Base-by-base conservation (phyloP, 2,113 vertebrate genomes). In the Festucalex cinctus region DNA sequence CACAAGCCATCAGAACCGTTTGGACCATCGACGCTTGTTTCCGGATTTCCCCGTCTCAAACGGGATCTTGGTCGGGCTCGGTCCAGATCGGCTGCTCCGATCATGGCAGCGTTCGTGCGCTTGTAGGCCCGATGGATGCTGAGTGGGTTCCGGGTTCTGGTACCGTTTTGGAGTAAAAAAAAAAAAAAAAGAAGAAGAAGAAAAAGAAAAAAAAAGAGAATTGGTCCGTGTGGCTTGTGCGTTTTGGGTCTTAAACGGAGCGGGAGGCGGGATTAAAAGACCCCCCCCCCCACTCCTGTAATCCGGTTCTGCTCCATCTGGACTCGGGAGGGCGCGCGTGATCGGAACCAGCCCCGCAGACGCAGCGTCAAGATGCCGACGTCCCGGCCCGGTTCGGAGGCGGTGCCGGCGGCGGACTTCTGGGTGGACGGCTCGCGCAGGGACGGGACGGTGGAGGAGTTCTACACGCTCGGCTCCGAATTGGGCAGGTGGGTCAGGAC, bases 401-500 rank as follows among this genome's bases (percentile, higher is more conserved):
- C 86, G 6, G 87, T 87, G 79, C 51, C 51, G 13, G 54, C 51
- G 13, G 54, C 16, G 54, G 93, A 93, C 66, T 95, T 90, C 84
- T 95, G 94, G 94, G 93, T 95, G 66, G 93, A 95, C 1, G 94
- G 93, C 4, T 95, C 94, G 43, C 88, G 88, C 46, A 89, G 93
- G 54, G 91, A 94, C 81, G 88, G 82, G 9, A 70, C 90, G 10
- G 86, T 95, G 83, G 93, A 93, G 68, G 92, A 94, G 19, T 91
- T 94, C 86, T 95, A 94, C 84, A 37, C 65, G 46, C 82, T 94
- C 90, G 92, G 94, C 54, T 78, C 83, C 0, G 89, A 92, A 83
- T 81, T 93, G 72, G 91, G 90, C 86, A 89, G 92, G 94, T 93
- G 81, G 82, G 63, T 76, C 70, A 65, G 3, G 61, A 57, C 28